Conservation (phyloP, 2,113 vertebrate genomes). For the Enhydra lutris region DNA sequence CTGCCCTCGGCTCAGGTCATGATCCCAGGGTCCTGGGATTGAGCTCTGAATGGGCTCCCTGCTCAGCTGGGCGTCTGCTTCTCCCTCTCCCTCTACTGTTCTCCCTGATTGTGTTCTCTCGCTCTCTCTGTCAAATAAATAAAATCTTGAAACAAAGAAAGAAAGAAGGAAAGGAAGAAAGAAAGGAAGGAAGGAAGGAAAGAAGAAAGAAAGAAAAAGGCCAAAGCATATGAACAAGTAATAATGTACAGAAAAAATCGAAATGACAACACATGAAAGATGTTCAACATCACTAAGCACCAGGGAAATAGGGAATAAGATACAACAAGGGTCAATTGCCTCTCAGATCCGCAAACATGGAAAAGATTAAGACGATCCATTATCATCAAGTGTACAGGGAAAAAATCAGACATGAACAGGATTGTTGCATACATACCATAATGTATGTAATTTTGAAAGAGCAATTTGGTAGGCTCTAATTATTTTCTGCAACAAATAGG, state of each 20-base stretch:
- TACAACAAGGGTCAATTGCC: neutral
- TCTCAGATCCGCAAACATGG: neutral
- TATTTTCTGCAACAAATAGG: neutral
- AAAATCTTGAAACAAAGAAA: too few species aligned
- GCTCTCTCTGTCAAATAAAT: too few species aligned
- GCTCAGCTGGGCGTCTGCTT: too few species aligned
- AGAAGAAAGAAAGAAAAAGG: neutral
- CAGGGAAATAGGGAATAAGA: neutral
- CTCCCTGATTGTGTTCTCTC: too few species aligned
- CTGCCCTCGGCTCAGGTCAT: too few species aligned
- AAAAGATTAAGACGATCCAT: neutral
- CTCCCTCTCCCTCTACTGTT: too few species aligned
- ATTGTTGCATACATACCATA: neutral
- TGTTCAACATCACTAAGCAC: neutral
- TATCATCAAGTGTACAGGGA: neutral
- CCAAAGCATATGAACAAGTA: neutral
- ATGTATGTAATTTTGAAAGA: neutral
- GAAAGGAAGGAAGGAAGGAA: too few species aligned
- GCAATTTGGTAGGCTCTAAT: neutral
- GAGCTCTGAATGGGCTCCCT: too few species aligned
- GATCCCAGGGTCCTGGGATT: too few species aligned
- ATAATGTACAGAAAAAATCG: neutral
- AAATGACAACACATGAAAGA: neutral
- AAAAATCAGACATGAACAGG: neutral
- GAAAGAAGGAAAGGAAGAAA: too few species aligned